These are phyloP conservation scores for Drosophila kurseongensis DNA, from an alignment of 1,140 invertebrate genomes.

Conservation along the genomic window DNA sequence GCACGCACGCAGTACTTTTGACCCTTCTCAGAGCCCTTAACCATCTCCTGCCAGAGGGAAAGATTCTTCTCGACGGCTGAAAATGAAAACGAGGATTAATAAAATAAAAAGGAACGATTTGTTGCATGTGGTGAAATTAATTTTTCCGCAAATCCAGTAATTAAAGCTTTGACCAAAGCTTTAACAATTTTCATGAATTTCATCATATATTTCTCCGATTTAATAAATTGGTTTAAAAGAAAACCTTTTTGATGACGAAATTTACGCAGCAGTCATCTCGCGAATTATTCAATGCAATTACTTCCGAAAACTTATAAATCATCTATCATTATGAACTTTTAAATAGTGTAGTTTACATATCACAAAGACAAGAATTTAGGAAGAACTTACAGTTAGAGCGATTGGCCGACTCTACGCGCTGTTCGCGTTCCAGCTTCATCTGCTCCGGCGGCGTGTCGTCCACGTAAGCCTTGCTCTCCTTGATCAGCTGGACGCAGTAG, in stretches of 20 bases:
- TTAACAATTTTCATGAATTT: too few species aligned
- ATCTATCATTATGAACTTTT: neutral
- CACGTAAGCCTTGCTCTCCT: slow-evolving; percentile 96
- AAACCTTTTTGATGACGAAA: too few species aligned
- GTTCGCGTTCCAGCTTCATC: slow-evolving; percentile 98
- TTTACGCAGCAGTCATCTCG: too few species aligned
- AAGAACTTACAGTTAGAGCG: slow-evolving; percentile 91
- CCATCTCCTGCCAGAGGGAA: slow-evolving; percentile 97
- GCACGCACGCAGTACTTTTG: slow-evolving; percentile 96
- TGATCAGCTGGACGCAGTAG: slow-evolving; percentile 95
- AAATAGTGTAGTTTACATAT: neutral
- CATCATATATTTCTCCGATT: too few species aligned
- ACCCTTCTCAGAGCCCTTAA: slow-evolving; percentile 91
- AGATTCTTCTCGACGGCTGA: slow-evolving; percentile 95
- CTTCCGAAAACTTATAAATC: too few species aligned
- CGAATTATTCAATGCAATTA: too few species aligned
- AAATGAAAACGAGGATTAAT: slow-evolving; percentile 11
- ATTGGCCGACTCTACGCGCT: slow-evolving; percentile 94
- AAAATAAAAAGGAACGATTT: too few species aligned
- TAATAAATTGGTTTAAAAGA: too few species aligned
- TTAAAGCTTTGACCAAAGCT: too few species aligned
- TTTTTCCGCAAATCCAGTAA: too few species aligned
- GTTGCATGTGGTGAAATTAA: too few species aligned
- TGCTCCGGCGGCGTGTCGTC: slow-evolving; percentile 97
- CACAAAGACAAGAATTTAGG: neutral